Base-by-base conservation (phyloP, 2,888 invertebrate genomes). In the Dendrolimus houi region DNA sequence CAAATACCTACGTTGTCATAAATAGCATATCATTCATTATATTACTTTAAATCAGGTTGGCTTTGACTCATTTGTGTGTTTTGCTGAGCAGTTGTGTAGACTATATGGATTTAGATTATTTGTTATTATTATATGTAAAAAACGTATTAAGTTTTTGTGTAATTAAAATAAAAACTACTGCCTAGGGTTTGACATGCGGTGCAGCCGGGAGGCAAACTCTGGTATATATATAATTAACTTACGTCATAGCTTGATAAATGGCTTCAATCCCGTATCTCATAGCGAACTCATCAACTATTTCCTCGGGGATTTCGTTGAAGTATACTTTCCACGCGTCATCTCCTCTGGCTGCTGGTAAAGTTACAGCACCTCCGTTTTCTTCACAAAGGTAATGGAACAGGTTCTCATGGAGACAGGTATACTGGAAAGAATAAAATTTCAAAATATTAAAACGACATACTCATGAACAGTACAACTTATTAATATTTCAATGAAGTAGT, bases 201-300 rank as follows among this genome's bases (percentile, higher is more conserved):
- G 29, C 3, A 3, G 29, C 29, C 29, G 29, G 0, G 29, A 3
- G 29, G 3, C 2, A 29, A 29, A 29, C 29, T 29, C 2, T 29
- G 2, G 29, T 3, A 29, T 3, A 29, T 3, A 17, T 40, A 41
- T 47, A 9, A 52, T 14, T 14, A 42, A 92, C 96, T 94, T 87
- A 97, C 96, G 98, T 98, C 98, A 98, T 98, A 57, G 98, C 98
- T 89, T 99, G 99, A 90, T 99, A 99, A 69, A 99, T 99, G 64
- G 97, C 97, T 87, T 99, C 99, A 70, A 99, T 99, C 60, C 99
- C 99, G 85, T 99, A 99, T 91, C 99, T 93, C 99, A 99, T 99
- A 3, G 99, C 99, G 86, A 99, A 99, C 84, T 99, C 99, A 78
- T 99, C 99, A 1, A 99, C 99, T 56, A 99, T 98, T 81, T 99